Base-by-base conservation (phyloP, 2,797 vertebrate genomes). In the Helarctos malayanus region DNA sequence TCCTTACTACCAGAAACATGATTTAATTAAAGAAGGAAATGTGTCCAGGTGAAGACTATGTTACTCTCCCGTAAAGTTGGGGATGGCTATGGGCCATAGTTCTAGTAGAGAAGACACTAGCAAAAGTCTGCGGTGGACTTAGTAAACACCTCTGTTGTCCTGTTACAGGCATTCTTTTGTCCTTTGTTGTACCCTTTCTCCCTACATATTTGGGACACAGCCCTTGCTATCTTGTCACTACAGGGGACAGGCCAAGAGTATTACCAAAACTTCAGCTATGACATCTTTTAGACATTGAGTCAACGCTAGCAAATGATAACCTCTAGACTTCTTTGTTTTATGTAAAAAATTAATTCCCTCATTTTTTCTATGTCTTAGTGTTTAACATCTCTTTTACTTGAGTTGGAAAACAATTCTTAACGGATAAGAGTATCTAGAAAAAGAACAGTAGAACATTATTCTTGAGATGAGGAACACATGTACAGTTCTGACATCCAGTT, bases 1-100 rank as follows among this genome's bases (percentile, higher is more conserved):
- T 90, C 27, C 49, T 97, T 89, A 92, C 32, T 63, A 94, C 92
- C 2, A 69, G 86, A 92, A 96, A 91, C 7, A 82, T 79, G 41
- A 75, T 76, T 97, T 68, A 92, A 89, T 71, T 87, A 81, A 47
- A 90, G 49, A 90, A 95, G 21, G 21, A 47, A 90, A 69, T 69
- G 65, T 69, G 25, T 94, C 41, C n/a, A 76, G 12, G 3, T 88
- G 25, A 90, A 96, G 95, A 75, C 29, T 65, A 14, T 52, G 61
- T 35, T 71, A 89, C 25, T 63, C 14, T 91, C 41, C 16, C 15
- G 4, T 63, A 91, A 95, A 92, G 32, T 57, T 76, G 65, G 27
- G n/a, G 11, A 23, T 59, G 25, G 41, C 57, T 82, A n/a, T 27
- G 49, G 57, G 57, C 73, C 23, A 79, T 7, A 80, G 12, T 89